Percentiles rank a stretch among this genome's conserved stretches.
phyloP scores from a whole-genome alignment of 2,888 invertebrate genomes.

The Auanema sp. region DNA sequence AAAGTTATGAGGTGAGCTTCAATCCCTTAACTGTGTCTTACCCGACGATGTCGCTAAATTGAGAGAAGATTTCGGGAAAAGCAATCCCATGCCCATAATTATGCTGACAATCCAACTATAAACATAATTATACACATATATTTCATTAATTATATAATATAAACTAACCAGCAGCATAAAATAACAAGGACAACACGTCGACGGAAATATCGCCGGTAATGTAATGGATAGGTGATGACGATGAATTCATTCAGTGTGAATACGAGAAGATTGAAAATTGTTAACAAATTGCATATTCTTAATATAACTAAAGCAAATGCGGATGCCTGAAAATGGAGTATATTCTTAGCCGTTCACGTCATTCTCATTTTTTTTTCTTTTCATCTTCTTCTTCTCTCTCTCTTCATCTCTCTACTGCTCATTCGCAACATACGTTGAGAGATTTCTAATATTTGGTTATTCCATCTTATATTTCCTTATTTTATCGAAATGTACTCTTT shows the following conservation, averaged over 20 bases:
- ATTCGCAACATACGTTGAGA: no score
- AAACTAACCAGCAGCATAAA: constrained; percentile 43
- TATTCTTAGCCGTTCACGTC: no score
- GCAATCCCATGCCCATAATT: constrained; percentile 51
- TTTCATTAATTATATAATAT: not conserved
- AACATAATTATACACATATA: constrained; percentile 4
- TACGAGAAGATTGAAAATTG: constrained; percentile 63
- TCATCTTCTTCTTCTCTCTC: no score
- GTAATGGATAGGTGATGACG: constrained; percentile 61
- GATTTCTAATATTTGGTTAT: no score
- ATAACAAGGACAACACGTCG: constrained; percentile 53
- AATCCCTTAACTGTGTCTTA: not conserved
- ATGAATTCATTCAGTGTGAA: constrained; percentile 63
- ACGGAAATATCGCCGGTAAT: constrained; percentile 61
- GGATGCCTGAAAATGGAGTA: constrained; percentile 43
- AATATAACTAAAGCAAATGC: constrained; percentile 55
- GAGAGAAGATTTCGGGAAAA: constrained; percentile 29
- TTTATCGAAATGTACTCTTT: no score
- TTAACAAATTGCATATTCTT: constrained; percentile 60
- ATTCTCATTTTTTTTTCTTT: no score
- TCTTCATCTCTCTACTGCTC: no score
- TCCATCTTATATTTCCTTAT: no score
- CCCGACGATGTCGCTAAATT: not conserved
- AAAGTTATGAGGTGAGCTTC: not conserved
- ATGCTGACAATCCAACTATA: constrained; percentile 59